Percentiles rank a stretch among this genome's conserved stretches.
Conservation (phyloP, 1,140 invertebrate genomes). For the Trichomalopsis sarcophagae region DNA sequence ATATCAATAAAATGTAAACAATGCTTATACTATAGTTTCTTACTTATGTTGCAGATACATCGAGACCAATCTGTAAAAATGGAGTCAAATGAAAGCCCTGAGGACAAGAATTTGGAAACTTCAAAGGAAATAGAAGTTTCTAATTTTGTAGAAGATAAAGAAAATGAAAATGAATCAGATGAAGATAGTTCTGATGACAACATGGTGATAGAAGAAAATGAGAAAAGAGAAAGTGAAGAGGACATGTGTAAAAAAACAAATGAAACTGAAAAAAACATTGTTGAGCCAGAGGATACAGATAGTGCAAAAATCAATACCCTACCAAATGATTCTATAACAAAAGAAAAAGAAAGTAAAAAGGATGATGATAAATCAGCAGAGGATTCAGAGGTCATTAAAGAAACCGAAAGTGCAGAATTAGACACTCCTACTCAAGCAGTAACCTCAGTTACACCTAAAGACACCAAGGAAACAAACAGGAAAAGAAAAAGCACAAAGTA, state of each 20-base stretch:
- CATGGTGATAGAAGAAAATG: constrained; percentile 28
- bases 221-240: constrained; percentile 21
- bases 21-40: constrained; percentile 10
- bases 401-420: constrained; percentile 31
- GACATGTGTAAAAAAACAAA: neutral
- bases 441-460: constrained; percentile 32
- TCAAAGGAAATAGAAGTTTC: constrained; percentile 42
- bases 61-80: constrained; percentile 10
- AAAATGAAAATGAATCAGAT: constrained; percentile 37
- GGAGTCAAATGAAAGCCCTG: constrained; percentile 40
- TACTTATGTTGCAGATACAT: constrained; percentile 40
- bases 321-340: constrained; percentile 24
- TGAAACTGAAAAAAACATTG: neutral
- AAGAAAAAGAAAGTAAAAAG: constrained; percentile 38
- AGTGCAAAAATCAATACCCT: constrained; percentile 46
- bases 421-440: neutral
- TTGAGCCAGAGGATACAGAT: constrained; percentile 16
- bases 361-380: neutral
- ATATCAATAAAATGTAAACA: constrained; percentile 48
- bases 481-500: constrained; percentile 59
- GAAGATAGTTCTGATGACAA: constrained; percentile 17
- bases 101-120: constrained; percentile 38
- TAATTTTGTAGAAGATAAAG: constrained; percentile 35
- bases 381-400: neutral
- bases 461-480: constrained; percentile 53